Percentiles rank a stretch among this genome's conserved stretches.
phyloP scores from a whole-genome alignment of 1,140 invertebrate species.

The Charaxes varanes region DNA sequence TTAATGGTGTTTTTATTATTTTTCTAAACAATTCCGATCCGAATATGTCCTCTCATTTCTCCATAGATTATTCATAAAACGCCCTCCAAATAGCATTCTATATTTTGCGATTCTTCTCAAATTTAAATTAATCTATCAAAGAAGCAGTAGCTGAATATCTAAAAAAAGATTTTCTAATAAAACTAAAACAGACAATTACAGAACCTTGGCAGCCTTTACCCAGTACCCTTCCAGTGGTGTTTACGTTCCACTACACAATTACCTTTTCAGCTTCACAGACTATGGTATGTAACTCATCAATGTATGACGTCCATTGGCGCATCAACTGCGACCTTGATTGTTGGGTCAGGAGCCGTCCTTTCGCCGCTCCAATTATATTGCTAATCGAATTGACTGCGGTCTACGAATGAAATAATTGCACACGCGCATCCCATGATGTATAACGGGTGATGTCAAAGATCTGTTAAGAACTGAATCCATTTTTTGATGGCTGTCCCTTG shows the following conservation, averaged over 20 bases:
- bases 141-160: no score
- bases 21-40: no score
- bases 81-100: no score
- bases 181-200: conserved; percentile 11
- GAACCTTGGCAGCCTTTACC: conserved; percentile 6
- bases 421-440: conserved; percentile 51
- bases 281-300: conserved; percentile 6
- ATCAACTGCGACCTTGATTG: conserved; percentile 26
- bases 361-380: conserved; percentile 45
- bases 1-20: no score
- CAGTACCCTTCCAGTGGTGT: background rate
- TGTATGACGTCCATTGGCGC: conserved; percentile 14
- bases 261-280: background rate
- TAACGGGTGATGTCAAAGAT: conserved; percentile 39
- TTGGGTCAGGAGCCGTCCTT: conserved; percentile 40
- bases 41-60: no score
- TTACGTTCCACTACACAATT: conserved; percentile 9
- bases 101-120: no score
- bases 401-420: conserved; percentile 60
- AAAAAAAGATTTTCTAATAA: background rate
- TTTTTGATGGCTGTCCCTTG: no score
- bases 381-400: conserved; percentile 68
- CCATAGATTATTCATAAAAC: no score
- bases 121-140: no score
- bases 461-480: no score